Percentiles rank a stretch among this genome's conserved stretches.
Evolutionary conservation across 1,140 invertebrate genomes (phyloP).

Genomic region (Procambarus virginalis): DNA sequence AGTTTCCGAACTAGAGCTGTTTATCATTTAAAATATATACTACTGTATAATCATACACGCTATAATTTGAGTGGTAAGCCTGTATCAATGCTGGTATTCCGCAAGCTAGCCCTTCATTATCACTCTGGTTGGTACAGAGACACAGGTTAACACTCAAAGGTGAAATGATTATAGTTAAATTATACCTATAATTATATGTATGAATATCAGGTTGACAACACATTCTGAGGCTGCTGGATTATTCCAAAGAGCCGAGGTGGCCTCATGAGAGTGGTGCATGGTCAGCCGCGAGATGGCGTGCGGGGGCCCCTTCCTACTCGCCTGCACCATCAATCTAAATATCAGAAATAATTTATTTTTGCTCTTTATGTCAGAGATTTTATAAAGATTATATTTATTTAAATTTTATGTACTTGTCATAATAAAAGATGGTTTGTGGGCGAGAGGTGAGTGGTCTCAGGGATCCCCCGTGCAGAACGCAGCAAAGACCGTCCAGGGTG

Average conservation of each 20-base stretch:
- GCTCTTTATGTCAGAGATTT: background rate
- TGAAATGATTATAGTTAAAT: too few relatives aligned
- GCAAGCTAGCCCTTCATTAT: too few relatives aligned
- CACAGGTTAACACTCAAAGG: too few relatives aligned
- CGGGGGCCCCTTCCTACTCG: slow-evolving; percentile 36
- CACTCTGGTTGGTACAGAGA: too few relatives aligned
- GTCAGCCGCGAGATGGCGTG: slow-evolving; percentile 49
- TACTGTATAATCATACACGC: too few relatives aligned
- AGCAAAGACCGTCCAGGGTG: slow-evolving; percentile 60
- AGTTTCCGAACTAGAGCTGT: too few relatives aligned
- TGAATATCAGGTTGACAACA: too few relatives aligned
- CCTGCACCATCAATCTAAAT: slow-evolving; percentile 29
- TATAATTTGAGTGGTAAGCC: too few relatives aligned
- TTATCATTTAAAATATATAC: too few relatives aligned
- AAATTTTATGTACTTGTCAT: background rate
- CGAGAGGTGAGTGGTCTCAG: slow-evolving; percentile 60
- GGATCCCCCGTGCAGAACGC: slow-evolving; percentile 44
- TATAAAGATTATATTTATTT: background rate
- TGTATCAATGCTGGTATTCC: too few relatives aligned
- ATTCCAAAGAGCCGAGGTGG: slow-evolving; percentile 60
- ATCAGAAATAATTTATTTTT: background rate
- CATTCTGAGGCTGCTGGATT: slow-evolving; percentile 63
- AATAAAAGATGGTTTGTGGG: slow-evolving; percentile 38
- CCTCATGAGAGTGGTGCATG: slow-evolving; percentile 65
- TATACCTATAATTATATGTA: too few relatives aligned